Percentiles rank a stretch among this genome's conserved stretches.
These are phyloP conservation scores for Eurypyga helias DNA, from an alignment of 2,113 vertebrate genomes.

Conservation along the genomic window DNA sequence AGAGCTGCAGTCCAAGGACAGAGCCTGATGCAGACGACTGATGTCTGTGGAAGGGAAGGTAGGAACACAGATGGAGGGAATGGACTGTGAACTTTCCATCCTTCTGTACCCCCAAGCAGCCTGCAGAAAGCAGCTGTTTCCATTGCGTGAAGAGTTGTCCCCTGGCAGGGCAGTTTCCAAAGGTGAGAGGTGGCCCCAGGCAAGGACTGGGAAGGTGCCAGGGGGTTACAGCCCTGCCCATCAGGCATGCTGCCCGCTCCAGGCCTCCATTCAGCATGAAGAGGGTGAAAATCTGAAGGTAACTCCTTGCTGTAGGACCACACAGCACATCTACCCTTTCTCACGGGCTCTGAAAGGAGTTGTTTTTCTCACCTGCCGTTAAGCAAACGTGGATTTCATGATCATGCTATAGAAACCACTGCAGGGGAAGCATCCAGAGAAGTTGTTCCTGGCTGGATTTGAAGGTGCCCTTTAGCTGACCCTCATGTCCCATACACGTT, in stretches of 20 bases:
- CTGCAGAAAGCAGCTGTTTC: conserved; percentile 37
- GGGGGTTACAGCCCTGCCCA: neutral
- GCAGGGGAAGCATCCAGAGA: neutral
- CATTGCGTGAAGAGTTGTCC: neutral
- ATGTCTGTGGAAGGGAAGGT: conserved; percentile 1
- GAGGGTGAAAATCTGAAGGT: neutral
- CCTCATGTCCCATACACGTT: neutral
- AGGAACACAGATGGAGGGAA: conserved; percentile 23
- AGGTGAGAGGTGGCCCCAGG: neutral
- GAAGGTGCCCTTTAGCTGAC: neutral
- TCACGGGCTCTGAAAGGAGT: neutral
- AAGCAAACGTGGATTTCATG: neutral
- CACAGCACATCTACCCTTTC: neutral
- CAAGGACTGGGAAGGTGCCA: neutral
- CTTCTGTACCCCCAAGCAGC: neutral
- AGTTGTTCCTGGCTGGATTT: neutral
- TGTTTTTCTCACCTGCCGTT: neutral
- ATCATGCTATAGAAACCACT: neutral
- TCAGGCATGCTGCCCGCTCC: neutral
- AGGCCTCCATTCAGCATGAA: neutral
- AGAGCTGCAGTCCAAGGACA: neutral
- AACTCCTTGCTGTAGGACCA: neutral
- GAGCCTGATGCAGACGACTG: neutral
- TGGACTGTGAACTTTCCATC: neutral
- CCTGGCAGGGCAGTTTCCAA: neutral